Percentiles rank a stretch among this genome's conserved stretches.
phyloP scores from a whole-genome alignment of 2,888 invertebrate species.

The Chaetoderma sp. region DNA sequence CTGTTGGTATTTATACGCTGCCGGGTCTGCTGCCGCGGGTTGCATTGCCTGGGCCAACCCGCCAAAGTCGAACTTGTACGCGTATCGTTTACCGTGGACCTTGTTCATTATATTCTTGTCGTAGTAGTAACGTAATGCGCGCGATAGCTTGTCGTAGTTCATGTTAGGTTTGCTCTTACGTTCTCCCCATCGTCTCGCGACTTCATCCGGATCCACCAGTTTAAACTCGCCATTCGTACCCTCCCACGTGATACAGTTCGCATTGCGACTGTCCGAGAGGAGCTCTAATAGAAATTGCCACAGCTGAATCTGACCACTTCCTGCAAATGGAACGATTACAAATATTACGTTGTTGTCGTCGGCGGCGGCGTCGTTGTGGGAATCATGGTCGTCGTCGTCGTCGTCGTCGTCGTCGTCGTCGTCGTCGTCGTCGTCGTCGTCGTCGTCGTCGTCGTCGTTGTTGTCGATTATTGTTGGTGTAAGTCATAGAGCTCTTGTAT shows the following conservation, averaged over 20 bases:
- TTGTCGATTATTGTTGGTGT: too few species aligned
- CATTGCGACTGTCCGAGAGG: slow-evolving; percentile 86
- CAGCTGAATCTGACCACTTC: slow-evolving; percentile 92
- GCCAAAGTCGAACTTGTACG: slow-evolving; percentile 96
- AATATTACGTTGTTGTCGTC: too few species aligned
- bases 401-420: too few species aligned
- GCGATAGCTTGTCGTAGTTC: slow-evolving; percentile 97
- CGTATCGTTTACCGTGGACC: slow-evolving; percentile 96
- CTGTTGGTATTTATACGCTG: slow-evolving; percentile 95
- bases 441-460: too few species aligned
- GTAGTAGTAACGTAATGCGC: slow-evolving; percentile 95
- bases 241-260: slow-evolving; percentile 96
- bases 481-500: too few species aligned
- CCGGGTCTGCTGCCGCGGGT: slow-evolving; percentile 85
- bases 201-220: slow-evolving; percentile 94
- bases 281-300: slow-evolving; percentile 99
- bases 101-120: slow-evolving; percentile 99
- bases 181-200: slow-evolving; percentile 93
- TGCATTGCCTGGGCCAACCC: slow-evolving; percentile 81
- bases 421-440: too few species aligned
- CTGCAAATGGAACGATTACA: slow-evolving; percentile 50
- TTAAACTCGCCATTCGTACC: slow-evolving; percentile 96
- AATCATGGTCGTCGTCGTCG: too few species aligned
- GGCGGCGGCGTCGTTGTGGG: too few species aligned
- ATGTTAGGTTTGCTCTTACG: slow-evolving; percentile 96